Conservation (phyloP, 2,888 invertebrate genomes). For the Rapana venosa region DNA sequence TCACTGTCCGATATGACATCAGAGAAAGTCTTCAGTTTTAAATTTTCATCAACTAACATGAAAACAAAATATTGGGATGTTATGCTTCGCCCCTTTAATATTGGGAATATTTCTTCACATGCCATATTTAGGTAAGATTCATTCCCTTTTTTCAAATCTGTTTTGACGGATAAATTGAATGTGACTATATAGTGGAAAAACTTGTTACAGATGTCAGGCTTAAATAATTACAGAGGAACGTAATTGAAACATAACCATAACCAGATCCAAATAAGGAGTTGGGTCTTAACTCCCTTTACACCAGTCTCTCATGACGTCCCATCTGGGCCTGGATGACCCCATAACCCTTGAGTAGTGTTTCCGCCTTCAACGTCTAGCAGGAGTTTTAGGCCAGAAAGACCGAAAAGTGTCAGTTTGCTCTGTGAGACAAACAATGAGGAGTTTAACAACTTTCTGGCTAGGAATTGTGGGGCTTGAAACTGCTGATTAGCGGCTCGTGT, state of each 20-base stretch:
- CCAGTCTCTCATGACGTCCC: conserved; percentile 30
- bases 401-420: neutral
- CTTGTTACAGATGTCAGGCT: no score
- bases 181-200: no score
- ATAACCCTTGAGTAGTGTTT: conserved; percentile 45
- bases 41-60: no score
- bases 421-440: conserved; percentile 47
- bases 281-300: conserved; percentile 31
- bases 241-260: neutral
- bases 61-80: no score
- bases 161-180: no score
- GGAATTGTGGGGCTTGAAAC: conserved; percentile 33
- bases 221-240: no score
- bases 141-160: no score
- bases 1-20: no score
- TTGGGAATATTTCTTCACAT: no score
- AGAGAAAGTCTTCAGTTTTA: no score
- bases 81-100: no score
- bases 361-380: conserved; percentile 49
- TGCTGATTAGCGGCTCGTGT: neutral
- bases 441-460: conserved; percentile 44
- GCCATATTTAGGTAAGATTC: no score
- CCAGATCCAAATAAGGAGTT: neutral
- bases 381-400: conserved; percentile 9
- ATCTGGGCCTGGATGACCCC: neutral